Evolutionary conservation across 2,113 vertebrate species (phyloP).

Genomic region (Malurus melanocephalus): DNA sequence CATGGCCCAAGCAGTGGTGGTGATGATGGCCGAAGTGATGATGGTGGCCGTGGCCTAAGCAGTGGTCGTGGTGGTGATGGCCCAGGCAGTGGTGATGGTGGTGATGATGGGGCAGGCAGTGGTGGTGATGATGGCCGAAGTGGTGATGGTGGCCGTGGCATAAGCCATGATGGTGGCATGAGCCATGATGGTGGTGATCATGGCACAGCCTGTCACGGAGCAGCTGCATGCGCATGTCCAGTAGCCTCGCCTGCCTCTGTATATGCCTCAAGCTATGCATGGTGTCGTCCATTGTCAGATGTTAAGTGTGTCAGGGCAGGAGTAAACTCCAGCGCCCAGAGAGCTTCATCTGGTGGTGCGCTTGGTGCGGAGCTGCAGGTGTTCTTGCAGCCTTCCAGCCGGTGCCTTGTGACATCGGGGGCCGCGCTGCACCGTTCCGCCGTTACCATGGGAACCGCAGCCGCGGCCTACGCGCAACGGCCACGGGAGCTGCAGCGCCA

Average conservation of each 20-base stretch:
- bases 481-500: background rate
- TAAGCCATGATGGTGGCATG: too few species aligned
- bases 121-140: too few species aligned
- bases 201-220: background rate
- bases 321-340: background rate
- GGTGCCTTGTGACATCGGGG: slow-evolving; percentile 39
- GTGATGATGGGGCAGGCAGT: too few species aligned
- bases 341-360: slow-evolving; percentile 24
- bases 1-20: too few species aligned
- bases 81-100: too few species aligned
- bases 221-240: slow-evolving; percentile 30
- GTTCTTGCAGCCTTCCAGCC: background rate
- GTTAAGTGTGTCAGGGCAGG: background rate
- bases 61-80: too few species aligned
- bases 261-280: slow-evolving; percentile 42
- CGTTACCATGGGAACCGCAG: background rate
- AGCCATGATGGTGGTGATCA: too few species aligned
- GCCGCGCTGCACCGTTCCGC: background rate
- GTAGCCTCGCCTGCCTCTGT: slow-evolving; percentile 34
- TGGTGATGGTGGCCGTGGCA: too few species aligned
- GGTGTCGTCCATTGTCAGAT: slow-evolving; percentile 14
- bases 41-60: too few species aligned
- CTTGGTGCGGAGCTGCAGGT: background rate
- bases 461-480: accelerated
- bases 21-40: too few species aligned